Percentiles rank a stretch among this genome's conserved stretches.
These are phyloP conservation scores for Synergus umbraculus DNA, from an alignment of 2,888 invertebrate species.

Conservation along the genomic window DNA sequence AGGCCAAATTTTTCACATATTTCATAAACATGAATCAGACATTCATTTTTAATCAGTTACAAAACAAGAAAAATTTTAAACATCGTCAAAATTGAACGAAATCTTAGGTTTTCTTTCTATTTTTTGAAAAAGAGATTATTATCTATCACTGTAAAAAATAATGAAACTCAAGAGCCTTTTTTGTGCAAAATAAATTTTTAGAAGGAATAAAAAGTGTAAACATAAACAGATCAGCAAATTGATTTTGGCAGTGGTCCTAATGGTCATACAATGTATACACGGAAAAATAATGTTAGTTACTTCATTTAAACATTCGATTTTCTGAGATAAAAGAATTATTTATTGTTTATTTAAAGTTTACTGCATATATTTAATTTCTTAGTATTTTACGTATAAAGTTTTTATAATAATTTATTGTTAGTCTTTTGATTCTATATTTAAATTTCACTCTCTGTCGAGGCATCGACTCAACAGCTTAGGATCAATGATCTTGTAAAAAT, in stretches of 20 bases:
- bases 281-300: not conserved
- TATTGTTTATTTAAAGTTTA: not conserved
- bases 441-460: too few relatives aligned
- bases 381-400: too few relatives aligned
- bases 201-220: not conserved
- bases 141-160: not conserved
- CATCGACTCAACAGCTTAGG: not conserved
- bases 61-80: not conserved
- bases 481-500: not conserved
- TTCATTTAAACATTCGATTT: not conserved
- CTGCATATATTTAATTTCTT: too few relatives aligned
- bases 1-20: conserved; percentile 65
- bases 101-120: not conserved
- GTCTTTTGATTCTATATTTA: too few relatives aligned
- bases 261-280: not conserved
- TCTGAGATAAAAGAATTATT: not conserved
- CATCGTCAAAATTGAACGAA: not conserved
- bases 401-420: too few relatives aligned
- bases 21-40: conserved; percentile 4
- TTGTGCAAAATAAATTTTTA: not conserved
- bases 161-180: not conserved
- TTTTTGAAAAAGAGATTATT: not conserved
- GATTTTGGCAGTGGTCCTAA: not conserved
- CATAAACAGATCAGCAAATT: not conserved
- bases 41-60: not conserved